Base-by-base conservation (phyloP, 2,113 vertebrate genomes). In the Ginglymostoma cirratum region DNA sequence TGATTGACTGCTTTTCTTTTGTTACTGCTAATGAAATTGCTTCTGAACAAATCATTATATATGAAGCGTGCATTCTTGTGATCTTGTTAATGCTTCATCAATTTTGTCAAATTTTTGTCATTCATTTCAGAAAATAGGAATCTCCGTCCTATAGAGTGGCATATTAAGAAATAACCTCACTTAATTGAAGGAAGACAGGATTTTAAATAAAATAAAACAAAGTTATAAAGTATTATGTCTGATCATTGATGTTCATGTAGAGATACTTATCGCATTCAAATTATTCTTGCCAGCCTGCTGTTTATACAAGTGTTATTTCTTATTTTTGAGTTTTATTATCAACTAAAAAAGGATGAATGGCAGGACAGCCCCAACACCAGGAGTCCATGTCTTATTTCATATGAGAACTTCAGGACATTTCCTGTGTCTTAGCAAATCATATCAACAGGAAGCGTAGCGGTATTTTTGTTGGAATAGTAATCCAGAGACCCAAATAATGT, bases 1-100 rank as follows among this genome's bases (percentile, higher is more conserved):
- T 90, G 87, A 90, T 90, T 90, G 87, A 90, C 87, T 90, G 48
- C 87, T 90, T 15, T 90, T 90, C 52, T 61, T 89, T 90, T 90
- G 87, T 90, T 90, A 61, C 30, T 90, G 52, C 14, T 61, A 90
- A 90, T 90, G 87, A 90, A 90, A 90, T 90, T n/a, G 87, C 52
- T 90, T 90, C 52, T 52, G 24, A 52, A 55, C 52, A 30, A 90
- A 90, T 61, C 48, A 55, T 90, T 61, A 52, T 90, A 90, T 90
- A n/a, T 90, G 87, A 90, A 90, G 52, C 30, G 1, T 61, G 48
- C 52, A 90, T 90, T 90, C 87, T 61, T 55, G 27, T 90, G 52
- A 90, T 90, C 30, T 61, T 6, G 87, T 90, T 90, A 90, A 65
- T 90, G 52, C 87, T 61, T 90, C 87, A n/a, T n/a, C 55, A 61